These are phyloP conservation scores for Hololepta plana DNA, from an alignment of 2,888 invertebrate genomes.

Conservation along the genomic window DNA sequence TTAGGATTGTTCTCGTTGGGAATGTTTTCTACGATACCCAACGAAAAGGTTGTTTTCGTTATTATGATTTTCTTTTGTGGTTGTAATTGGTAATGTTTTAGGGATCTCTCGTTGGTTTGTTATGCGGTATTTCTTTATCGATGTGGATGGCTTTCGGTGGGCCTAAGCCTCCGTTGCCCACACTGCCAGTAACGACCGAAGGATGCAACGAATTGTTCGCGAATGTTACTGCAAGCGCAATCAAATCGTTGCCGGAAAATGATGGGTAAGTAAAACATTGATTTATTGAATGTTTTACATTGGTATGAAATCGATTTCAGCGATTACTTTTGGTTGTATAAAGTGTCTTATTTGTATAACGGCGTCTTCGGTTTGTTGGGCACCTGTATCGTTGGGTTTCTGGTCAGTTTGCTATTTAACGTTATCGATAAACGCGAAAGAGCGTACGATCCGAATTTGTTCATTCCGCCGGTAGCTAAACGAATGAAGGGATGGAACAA, in stretches of 20 bases:
- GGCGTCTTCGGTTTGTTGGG: conserved; percentile 34
- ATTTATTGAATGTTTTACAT: too few species aligned
- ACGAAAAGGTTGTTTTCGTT: conserved; percentile 37
- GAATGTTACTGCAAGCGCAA: conserved; percentile 3
- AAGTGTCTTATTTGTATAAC: conserved; percentile 59
- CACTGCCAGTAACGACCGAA: conserved; percentile 36
- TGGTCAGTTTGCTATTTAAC: conserved; percentile 26
- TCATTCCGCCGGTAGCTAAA: conserved; percentile 34
- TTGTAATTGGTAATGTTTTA: conserved; percentile 19
- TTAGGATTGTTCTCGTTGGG: conserved; percentile 66
- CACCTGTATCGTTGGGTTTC: conserved; percentile 32
- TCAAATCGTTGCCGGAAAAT: too few species aligned
- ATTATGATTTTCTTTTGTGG: conserved; percentile 1
- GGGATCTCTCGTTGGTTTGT: conserved; percentile 52
- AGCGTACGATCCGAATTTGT: conserved; percentile 34
- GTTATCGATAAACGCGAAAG: neutral
- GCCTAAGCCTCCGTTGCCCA: conserved; percentile 43
- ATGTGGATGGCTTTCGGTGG: conserved; percentile 78
- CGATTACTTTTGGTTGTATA: conserved; percentile 45
- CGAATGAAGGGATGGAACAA: conserved; percentile 18
- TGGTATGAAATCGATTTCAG: too few species aligned
- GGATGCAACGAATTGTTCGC: conserved; percentile 29
- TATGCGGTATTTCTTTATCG: conserved; percentile 44
- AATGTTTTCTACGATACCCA: conserved; percentile 53
- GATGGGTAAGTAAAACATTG: too few species aligned